These are phyloP conservation scores for Latrodectus hesperus DNA, from an alignment of 2,888 invertebrate species.

Conservation along the genomic window DNA sequence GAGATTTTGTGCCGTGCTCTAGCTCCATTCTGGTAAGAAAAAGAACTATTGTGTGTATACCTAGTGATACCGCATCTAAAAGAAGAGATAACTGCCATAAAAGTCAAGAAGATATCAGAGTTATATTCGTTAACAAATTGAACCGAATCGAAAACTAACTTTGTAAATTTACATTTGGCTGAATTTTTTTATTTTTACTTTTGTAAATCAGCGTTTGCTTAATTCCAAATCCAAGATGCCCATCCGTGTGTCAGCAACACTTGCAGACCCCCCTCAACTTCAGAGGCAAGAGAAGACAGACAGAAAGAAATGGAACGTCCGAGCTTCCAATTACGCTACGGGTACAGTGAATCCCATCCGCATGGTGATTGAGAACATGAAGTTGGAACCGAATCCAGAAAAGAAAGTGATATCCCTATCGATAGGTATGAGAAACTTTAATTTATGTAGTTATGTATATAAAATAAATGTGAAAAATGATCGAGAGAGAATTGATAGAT, in stretches of 20 bases:
- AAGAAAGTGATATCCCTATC: constrained; percentile 94
- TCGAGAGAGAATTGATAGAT: too few species aligned
- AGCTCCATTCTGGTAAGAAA: too few species aligned
- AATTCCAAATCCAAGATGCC: constrained; percentile 41
- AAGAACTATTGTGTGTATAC: too few species aligned
- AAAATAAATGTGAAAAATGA: too few species aligned
- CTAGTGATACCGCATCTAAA: too few species aligned
- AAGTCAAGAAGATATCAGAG: too few species aligned
- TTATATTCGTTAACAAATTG: background rate
- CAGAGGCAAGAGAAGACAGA: constrained; percentile 44
- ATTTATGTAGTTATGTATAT: too few species aligned
- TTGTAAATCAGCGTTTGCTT: background rate
- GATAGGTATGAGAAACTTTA: constrained; percentile 82
- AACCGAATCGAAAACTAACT: background rate
- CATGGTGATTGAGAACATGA: constrained; percentile 91
- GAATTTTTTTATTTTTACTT: background rate
- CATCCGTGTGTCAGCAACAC: constrained; percentile 63
- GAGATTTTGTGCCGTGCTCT: too few species aligned
- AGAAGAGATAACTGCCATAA: too few species aligned
- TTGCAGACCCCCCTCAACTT: constrained; percentile 51
- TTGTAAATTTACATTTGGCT: background rate
- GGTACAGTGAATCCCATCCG: constrained; percentile 95
- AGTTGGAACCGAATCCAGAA: constrained; percentile 92
- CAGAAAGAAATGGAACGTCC: constrained; percentile 82
- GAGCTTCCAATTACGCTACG: constrained; percentile 85